These are phyloP conservation scores for Anas flavirostris DNA, from an alignment of 2,797 vertebrate species.

Conservation along the genomic window DNA sequence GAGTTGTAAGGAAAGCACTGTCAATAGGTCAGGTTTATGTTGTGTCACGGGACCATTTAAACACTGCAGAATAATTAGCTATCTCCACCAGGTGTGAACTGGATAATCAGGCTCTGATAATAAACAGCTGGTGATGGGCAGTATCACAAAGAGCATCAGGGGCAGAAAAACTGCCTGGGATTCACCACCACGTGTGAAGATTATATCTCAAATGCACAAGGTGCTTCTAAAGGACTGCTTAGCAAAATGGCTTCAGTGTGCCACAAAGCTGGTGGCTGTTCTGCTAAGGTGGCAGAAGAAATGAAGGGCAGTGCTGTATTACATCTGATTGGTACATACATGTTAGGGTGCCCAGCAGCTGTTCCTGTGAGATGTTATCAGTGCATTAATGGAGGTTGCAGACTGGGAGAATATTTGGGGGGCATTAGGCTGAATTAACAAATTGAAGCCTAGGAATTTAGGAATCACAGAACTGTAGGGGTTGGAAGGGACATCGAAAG, in stretches of 20 bases:
- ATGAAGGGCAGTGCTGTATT: not conserved
- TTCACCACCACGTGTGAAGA: not conserved
- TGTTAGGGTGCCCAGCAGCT: not conserved
- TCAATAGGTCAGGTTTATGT: not conserved
- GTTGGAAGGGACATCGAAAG: too few species aligned
- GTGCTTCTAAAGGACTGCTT: not conserved
- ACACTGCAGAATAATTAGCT: not conserved
- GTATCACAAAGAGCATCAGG: not conserved
- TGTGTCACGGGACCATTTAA: not conserved
- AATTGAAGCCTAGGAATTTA: not conserved
- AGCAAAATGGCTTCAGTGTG: not conserved
- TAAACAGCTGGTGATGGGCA: not conserved
- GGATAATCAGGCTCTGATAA: not conserved
- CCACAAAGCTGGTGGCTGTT: not conserved
- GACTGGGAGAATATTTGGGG: not conserved
- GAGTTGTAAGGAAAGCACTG: not conserved
- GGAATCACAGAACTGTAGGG: not conserved
- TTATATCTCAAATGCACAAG: not conserved
- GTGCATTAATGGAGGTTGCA: not conserved
- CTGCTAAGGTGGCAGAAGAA: not conserved
- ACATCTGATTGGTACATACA: accelerated
- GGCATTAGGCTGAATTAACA: not conserved
- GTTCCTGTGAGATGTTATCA: not conserved
- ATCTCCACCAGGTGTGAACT: not conserved
- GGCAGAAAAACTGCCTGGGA: not conserved